A percentile compares a stretch with the other conserved stretches of the same genome.
phyloP scores from a whole-genome alignment of 2,797 vertebrate genomes.

The Tympanoctomys barrerae region DNA sequence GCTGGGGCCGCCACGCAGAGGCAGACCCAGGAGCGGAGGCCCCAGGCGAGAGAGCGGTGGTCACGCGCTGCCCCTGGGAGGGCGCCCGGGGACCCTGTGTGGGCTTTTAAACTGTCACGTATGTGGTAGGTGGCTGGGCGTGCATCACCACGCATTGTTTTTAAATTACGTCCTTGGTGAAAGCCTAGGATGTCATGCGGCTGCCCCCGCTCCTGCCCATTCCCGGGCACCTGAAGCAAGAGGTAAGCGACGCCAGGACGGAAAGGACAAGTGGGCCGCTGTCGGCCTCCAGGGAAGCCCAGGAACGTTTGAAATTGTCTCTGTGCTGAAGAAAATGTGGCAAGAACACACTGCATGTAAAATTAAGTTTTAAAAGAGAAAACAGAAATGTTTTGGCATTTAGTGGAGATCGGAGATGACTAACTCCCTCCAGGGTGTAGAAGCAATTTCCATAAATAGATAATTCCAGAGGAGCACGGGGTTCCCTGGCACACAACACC shows the following conservation, averaged over 20 bases:
- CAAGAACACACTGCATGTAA: not conserved
- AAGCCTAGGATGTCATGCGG: not conserved
- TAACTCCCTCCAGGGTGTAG: not conserved
- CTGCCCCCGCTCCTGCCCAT: not conserved
- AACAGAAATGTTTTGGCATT: not conserved
- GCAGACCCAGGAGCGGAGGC: not conserved
- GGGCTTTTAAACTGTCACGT: not conserved
- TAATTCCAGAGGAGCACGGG: not conserved
- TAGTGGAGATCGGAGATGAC: not conserved
- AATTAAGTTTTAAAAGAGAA: not conserved
- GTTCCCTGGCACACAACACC: not conserved
- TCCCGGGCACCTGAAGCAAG: not conserved
- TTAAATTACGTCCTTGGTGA: constrained; percentile 30
- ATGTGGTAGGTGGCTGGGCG: not conserved
- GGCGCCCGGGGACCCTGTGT: not conserved
- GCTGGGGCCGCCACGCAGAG: fast-evolving
- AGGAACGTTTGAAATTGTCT: not conserved
- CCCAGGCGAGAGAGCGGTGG: not conserved
- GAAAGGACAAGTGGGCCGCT: not conserved
- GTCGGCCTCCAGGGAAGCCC: not conserved
- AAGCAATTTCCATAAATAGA: constrained; percentile 13
- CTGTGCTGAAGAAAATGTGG: not conserved
- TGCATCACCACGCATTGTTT: not conserved
- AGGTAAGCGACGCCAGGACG: not conserved
- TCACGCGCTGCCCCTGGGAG: fast-evolving